Evolutionary conservation across 2,888 invertebrate species (phyloP).

Genomic region (Trachelus stipa): DNA sequence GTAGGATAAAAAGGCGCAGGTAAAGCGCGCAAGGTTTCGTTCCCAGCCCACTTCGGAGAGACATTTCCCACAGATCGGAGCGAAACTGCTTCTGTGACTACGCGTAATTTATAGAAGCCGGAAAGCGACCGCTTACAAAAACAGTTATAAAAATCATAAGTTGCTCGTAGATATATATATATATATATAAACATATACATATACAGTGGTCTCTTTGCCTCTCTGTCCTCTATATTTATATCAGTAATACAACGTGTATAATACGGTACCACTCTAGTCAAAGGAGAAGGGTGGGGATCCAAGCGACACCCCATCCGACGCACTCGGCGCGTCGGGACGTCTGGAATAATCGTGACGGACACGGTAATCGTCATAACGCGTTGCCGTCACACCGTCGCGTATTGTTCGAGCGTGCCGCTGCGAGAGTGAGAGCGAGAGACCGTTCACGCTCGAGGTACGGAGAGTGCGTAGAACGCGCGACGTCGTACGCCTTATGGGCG

Average conservation of each 20-base stretch:
- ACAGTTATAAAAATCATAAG: constrained; percentile 59
- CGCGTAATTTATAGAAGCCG: constrained; percentile 57
- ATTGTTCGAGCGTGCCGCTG: constrained; percentile 30
- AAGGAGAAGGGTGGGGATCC: constrained; percentile 15
- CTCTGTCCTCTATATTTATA: not conserved
- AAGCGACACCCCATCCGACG: constrained; percentile 11
- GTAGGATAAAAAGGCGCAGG: constrained; percentile 44
- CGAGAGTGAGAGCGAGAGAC: constrained; percentile 3
- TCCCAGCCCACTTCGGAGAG: constrained; percentile 52
- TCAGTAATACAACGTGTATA: not conserved
- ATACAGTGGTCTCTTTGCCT: constrained; percentile 2
- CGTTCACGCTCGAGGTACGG: not conserved
- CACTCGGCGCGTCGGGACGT: constrained; percentile 40
- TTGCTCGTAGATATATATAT: constrained; percentile 4
- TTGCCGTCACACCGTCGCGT: constrained; percentile 55
- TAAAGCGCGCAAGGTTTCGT: constrained; percentile 42
- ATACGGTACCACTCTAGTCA: constrained; percentile 2
- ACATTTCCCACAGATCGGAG: constrained; percentile 61
- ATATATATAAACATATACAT: not conserved
- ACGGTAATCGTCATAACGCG: constrained; percentile 60
- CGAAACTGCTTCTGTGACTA: constrained; percentile 38
- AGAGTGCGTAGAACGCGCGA: constrained; percentile 8
- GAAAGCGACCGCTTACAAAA: constrained; percentile 59
- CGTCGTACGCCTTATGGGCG: not conserved
- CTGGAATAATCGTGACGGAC: constrained; percentile 62